A percentile compares a stretch with the other conserved stretches of the same genome.
These are phyloP conservation scores for Pyrocoelia pectoralis DNA, from an alignment of 2,888 invertebrate genomes.

Conservation along the genomic window DNA sequence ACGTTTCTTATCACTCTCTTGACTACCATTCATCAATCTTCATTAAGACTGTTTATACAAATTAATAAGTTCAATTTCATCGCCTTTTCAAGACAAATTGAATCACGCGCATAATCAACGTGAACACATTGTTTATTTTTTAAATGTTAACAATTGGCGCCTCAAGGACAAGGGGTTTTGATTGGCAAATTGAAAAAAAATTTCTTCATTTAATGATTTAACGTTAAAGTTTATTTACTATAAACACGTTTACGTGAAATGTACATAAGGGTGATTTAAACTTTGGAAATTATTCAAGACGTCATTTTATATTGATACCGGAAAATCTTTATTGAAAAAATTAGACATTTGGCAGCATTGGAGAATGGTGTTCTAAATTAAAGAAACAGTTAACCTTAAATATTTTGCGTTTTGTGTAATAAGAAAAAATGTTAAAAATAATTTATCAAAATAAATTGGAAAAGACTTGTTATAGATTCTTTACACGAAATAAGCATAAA, in stretches of 20 bases:
- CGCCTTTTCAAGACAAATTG: not conserved
- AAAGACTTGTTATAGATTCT: conserved; percentile 1
- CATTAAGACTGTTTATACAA: not conserved
- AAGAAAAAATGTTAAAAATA: not conserved
- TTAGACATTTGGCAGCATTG: no score
- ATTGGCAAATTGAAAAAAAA: no score
- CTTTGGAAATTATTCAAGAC: no score
- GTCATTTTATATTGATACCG: no score
- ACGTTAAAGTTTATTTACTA: no score
- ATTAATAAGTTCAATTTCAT: not conserved
- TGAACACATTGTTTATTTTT: not conserved
- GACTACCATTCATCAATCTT: not conserved
- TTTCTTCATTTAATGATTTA: no score
- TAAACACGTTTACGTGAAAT: no score
- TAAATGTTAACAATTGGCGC: not conserved
- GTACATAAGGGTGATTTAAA: no score
- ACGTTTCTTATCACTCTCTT: not conserved
- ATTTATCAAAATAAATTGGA: not conserved
- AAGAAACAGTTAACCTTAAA: no score
- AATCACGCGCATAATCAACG: not conserved
- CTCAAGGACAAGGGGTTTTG: not conserved
- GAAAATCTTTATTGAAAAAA: no score
- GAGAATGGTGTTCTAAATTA: no score
- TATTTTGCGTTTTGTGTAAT: no score
- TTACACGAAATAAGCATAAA: conserved; percentile 49